Evolutionary conservation across 2,113 vertebrate species (phyloP).

Genomic region (Atherinomorus stipes): DNA sequence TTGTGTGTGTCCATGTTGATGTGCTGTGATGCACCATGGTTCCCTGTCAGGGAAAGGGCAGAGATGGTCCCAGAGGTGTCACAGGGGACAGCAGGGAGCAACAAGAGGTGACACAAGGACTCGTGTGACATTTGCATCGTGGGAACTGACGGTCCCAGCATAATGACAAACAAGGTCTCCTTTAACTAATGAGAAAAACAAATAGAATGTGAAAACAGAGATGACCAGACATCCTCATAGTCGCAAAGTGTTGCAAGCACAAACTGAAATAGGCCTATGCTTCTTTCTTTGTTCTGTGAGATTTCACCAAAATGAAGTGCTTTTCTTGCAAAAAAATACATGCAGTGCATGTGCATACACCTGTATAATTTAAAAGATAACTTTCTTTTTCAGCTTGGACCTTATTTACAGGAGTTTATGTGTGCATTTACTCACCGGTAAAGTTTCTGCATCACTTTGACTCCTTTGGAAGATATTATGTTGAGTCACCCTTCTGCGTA

Average conservation of each 20-base stretch:
- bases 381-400: too few species aligned
- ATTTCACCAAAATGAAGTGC: background rate
- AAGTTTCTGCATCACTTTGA: too few species aligned
- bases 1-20: constrained; percentile 1
- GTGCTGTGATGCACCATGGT: constrained; percentile 28
- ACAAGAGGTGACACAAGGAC: constrained; percentile 55
- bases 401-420: too few species aligned
- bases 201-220: constrained; percentile 14
- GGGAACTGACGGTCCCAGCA: constrained; percentile 26
- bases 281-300: background rate
- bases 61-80: constrained; percentile 49
- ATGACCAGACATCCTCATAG: constrained; percentile 15
- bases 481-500: too few species aligned
- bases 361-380: constrained; percentile 7
- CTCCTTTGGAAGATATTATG: too few species aligned
- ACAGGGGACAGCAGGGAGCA: constrained; percentile 54
- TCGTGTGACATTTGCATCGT: constrained; percentile 70
- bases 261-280: background rate
- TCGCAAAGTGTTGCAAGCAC: background rate
- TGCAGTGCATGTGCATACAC: background rate
- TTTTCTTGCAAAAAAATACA: background rate
- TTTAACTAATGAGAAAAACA: constrained; percentile 58
- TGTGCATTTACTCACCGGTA: too few species aligned
- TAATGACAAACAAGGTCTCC: constrained; percentile 49
- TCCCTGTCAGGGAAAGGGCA: constrained; percentile 67